A percentile compares a stretch with the other conserved stretches of the same genome.
phyloP scores from a whole-genome alignment of 2,113 vertebrate genomes.

The Alligator mississippiensis region DNA sequence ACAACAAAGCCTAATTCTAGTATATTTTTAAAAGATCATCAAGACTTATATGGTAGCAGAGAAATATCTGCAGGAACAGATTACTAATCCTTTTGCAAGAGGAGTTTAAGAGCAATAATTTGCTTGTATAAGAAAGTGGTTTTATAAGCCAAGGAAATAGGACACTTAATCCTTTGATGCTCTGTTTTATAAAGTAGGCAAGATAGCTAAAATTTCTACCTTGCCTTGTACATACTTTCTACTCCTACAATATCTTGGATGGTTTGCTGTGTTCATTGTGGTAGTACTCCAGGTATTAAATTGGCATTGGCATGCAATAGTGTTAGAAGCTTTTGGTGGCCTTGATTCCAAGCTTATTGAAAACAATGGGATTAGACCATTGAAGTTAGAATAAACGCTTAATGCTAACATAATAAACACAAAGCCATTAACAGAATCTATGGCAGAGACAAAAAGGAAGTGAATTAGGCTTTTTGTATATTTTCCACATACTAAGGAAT shows the following conservation, averaged over 20 bases:
- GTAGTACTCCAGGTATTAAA: not conserved
- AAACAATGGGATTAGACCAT: not conserved
- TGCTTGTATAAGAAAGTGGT: not conserved
- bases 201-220: not conserved
- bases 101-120: not conserved
- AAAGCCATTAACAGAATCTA: not conserved
- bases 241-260: not conserved
- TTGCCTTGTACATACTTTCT: no score
- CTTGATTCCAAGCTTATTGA: not conserved
- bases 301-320: not conserved
- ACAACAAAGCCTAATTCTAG: not conserved
- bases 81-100: not conserved
- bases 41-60: not conserved
- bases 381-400: not conserved
- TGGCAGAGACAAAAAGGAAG: not conserved
- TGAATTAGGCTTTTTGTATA: not conserved
- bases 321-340: not conserved
- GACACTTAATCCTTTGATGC: not conserved
- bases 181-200: not conserved
- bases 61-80: not conserved
- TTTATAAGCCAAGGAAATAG: not conserved
- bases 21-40: not conserved
- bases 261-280: not conserved
- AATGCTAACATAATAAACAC: not conserved
- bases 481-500: not conserved